phyloP scores from a whole-genome alignment of 2,113 vertebrate genomes.

The Phylloscopus whistleri region DNA sequence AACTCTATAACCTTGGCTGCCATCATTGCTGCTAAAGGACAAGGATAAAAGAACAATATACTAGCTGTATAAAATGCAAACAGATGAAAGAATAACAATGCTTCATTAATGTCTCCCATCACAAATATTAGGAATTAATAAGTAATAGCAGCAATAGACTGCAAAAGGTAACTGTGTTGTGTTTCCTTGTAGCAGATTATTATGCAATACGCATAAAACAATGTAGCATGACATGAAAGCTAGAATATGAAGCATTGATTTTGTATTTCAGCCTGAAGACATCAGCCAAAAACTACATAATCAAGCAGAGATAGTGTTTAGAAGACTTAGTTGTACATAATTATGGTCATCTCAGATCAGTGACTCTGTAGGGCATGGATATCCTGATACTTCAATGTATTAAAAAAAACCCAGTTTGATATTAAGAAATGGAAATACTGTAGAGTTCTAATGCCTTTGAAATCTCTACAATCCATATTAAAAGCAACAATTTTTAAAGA shows the following conservation, averaged over 20 bases:
- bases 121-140: constrained; percentile 1
- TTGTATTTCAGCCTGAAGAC: neutral
- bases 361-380: neutral
- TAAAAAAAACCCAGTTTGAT: neutral
- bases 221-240: neutral
- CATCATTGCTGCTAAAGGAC: neutral
- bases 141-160: neutral
- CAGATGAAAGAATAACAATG: neutral
- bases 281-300: neutral
- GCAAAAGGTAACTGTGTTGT: neutral
- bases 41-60: neutral
- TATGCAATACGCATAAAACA: neutral
- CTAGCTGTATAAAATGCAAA: neutral
- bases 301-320: neutral
- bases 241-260: neutral
- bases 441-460: neutral
- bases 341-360: neutral
- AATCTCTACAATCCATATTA: neutral
- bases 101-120: neutral
- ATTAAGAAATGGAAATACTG: neutral
- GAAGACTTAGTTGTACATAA: neutral
- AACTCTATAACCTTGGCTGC: neutral
- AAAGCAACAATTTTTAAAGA: neutral
- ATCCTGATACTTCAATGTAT: neutral
- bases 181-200: neutral